These are phyloP conservation scores for Nycteola revayana DNA, from an alignment of 2,888 invertebrate genomes.

Conservation along the genomic window DNA sequence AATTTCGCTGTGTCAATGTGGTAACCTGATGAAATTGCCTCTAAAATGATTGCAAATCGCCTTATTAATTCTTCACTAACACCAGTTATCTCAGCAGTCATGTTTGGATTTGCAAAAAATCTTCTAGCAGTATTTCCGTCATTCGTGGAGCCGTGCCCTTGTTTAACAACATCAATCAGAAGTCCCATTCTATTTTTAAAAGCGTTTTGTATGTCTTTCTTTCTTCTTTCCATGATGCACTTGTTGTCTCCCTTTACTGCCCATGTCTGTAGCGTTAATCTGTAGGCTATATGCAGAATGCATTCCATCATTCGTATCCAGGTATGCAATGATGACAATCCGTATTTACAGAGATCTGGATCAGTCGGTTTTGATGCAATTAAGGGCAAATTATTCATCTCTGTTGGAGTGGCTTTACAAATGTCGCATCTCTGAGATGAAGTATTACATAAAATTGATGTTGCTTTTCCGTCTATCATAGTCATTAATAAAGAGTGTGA, in stretches of 20 bases:
- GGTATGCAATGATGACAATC: conserved; percentile 7
- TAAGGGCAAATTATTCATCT: conserved; percentile 8
- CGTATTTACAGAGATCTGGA: neutral
- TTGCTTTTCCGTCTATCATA: neutral
- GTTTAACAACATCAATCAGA: conserved; percentile 3
- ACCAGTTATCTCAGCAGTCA: neutral
- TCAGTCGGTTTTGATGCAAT: neutral
- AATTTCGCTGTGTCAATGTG: conserved; percentile 2
- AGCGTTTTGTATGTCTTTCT: neutral
- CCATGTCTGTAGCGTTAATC: neutral
- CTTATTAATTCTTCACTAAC: neutral
- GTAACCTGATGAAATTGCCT: neutral
- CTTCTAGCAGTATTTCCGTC: conserved; percentile 1
- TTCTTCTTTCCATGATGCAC: neutral
- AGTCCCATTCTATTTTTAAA: neutral
- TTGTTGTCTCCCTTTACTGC: conserved; percentile 1
- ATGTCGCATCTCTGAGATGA: neutral
- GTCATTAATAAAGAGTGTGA: no score
- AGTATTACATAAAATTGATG: neutral
- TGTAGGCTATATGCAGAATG: neutral
- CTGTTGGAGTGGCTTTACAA: neutral
- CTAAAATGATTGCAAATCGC: neutral
- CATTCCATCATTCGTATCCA: conserved; percentile 8
- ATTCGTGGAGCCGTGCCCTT: conserved; percentile 4
- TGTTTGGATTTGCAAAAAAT: neutral